Conservation (phyloP, 2,888 invertebrate genomes). For the Drosophila stalkeri region DNA sequence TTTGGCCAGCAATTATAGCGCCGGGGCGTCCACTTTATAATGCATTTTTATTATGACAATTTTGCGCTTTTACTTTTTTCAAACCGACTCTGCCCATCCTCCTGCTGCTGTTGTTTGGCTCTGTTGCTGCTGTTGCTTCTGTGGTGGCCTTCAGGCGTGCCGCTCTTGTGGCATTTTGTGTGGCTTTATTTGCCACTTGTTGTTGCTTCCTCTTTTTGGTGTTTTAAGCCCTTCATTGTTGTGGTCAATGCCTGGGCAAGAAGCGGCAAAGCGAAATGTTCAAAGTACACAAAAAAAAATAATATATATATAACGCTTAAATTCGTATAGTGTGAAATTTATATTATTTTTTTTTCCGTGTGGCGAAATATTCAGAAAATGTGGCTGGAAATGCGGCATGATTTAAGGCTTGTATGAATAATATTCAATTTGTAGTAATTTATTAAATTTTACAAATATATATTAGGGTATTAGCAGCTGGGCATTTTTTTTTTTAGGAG, state of each 20-base stretch:
- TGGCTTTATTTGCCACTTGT: constrained; percentile 40
- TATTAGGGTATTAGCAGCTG: too few species aligned
- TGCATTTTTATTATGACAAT: constrained; percentile 72
- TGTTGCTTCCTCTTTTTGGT: constrained; percentile 16
- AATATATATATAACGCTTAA: too few species aligned
- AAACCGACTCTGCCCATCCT: neutral
- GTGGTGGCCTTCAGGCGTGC: constrained; percentile 61
- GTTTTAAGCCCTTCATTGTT: constrained; percentile 19
- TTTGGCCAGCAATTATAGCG: constrained; percentile 70
- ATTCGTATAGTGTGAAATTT: constrained; percentile 9
- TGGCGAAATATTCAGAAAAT: neutral
- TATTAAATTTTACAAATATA: too few species aligned
- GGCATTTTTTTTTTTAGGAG: too few species aligned
- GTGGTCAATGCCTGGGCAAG: constrained; percentile 29
- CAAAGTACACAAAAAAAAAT: constrained; percentile 17
- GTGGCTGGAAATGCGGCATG: neutral
- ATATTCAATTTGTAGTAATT: neutral
- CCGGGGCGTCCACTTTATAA: constrained; percentile 60
- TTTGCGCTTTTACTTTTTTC: constrained; percentile 49
- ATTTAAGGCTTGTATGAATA: neutral
- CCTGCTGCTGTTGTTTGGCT: constrained; percentile 22
- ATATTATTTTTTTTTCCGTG: constrained; percentile 2
- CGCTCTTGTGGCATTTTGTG: constrained; percentile 55
- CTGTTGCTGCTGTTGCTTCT: neutral
- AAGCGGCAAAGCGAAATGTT: constrained; percentile 45